Evolutionary conservation across 2,113 vertebrate genomes (phyloP).

Genomic region (Calidris pygmaea): DNA sequence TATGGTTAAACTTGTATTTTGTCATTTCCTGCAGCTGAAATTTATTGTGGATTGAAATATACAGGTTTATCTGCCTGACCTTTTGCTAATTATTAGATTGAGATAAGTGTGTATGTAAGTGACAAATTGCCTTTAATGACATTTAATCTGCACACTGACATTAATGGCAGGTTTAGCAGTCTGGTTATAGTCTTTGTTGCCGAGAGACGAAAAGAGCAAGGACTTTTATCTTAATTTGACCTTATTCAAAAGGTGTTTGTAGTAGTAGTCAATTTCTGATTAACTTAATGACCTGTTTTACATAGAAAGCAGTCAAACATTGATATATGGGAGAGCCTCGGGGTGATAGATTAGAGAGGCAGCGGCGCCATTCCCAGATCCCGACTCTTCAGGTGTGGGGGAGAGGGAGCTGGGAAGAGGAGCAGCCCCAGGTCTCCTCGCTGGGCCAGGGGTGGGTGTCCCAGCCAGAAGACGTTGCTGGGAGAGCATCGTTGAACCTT

Average conservation of each 20-base stretch:
- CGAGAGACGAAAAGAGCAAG: constrained; percentile 57
- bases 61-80: constrained; percentile 72
- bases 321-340: constrained; percentile 56
- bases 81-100: constrained; percentile 77
- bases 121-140: constrained; percentile 79
- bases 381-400: background rate
- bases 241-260: constrained; percentile 77
- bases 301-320: constrained; percentile 71
- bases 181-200: constrained; percentile 65
- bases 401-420: background rate
- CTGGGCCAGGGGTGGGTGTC: background rate
- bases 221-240: constrained; percentile 77
- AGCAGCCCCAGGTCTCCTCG: background rate
- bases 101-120: constrained; percentile 73
- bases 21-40: constrained; percentile 46
- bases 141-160: constrained; percentile 74
- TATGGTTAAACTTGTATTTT: constrained; percentile 33
- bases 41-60: constrained; percentile 53
- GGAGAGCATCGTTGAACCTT: rapidly evolving
- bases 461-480: background rate
- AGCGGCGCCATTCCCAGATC: background rate
- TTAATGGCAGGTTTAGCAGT: constrained; percentile 70
- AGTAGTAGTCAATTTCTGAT: constrained; percentile 73
- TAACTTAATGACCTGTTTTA: constrained; percentile 77
- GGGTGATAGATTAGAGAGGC: background rate